A percentile compares a stretch with the other conserved stretches of the same genome.
Evolutionary conservation across 2,797 vertebrate genomes (phyloP).

Genomic region (Clarias laeviceps): DNA sequence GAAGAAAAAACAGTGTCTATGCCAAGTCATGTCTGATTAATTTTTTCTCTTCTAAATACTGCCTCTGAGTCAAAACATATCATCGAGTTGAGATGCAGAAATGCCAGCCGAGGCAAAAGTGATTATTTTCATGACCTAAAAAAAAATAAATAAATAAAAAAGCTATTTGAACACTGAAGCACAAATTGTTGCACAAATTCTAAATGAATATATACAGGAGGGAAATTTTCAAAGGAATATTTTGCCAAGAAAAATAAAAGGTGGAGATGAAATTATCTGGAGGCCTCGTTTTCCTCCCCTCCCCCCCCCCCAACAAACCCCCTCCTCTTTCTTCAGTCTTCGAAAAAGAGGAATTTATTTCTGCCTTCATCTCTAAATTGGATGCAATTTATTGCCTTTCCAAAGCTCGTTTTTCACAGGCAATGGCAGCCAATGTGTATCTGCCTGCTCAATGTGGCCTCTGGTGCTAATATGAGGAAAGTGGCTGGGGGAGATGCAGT

Average conservation of each 20-base stretch:
- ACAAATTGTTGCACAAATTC: slow-evolving; percentile 75
- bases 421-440: slow-evolving; percentile 79
- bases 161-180: slow-evolving; percentile 66
- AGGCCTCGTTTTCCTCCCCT: slow-evolving; percentile 56
- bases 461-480: slow-evolving; percentile 82
- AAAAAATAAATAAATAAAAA: slow-evolving; percentile 71
- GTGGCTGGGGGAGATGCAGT: slow-evolving; percentile 74
- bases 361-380: slow-evolving; percentile 87
- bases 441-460: slow-evolving; percentile 78
- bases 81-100: slow-evolving; percentile 67
- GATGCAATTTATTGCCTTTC: slow-evolving; percentile 86
- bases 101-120: slow-evolving; percentile 71
- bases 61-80: slow-evolving; percentile 66
- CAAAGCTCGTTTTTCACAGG: slow-evolving; percentile 86
- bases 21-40: slow-evolving; percentile 70
- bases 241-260: slow-evolving; percentile 62
- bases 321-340: slow-evolving; percentile 73
- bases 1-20: slow-evolving; percentile 36
- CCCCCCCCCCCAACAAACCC: background rate
- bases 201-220: slow-evolving; percentile 72
- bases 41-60: slow-evolving; percentile 65
- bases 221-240: slow-evolving; percentile 74
- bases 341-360: slow-evolving; percentile 85
- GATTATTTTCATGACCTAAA: slow-evolving; percentile 77
- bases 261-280: slow-evolving; percentile 72